Evolutionary conservation across 2,797 vertebrate species (phyloP).

Genomic region (Ciconia nigra): DNA sequence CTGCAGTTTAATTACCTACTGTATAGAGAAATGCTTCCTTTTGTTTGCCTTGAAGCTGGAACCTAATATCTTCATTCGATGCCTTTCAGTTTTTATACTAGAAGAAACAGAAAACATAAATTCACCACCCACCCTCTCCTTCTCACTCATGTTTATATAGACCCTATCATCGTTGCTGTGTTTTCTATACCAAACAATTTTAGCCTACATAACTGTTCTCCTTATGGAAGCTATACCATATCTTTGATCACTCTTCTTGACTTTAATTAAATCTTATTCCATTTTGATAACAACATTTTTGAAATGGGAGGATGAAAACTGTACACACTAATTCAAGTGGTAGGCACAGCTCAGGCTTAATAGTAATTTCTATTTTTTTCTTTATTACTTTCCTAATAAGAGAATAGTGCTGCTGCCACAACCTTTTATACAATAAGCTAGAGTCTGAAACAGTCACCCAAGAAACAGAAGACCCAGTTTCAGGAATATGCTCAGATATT

Average conservation of each 20-base stretch:
- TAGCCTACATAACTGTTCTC: neutral
- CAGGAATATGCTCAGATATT: neutral
- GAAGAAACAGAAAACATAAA: neutral
- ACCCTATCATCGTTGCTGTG: neutral
- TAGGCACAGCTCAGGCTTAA: neutral
- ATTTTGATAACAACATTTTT: neutral
- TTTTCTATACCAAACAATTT: neutral
- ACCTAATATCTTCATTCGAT: neutral
- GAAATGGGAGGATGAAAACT: neutral
- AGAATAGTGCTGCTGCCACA: neutral
- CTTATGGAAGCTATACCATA: neutral
- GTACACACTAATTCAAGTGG: neutral
- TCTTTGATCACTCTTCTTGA: neutral
- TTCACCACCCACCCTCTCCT: neutral
- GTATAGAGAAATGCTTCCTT: neutral
- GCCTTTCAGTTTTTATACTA: neutral
- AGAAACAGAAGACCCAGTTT: neutral
- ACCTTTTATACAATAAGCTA: neutral
- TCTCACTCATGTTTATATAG: neutral
- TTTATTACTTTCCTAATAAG: neutral
- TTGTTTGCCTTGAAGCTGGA: neutral
- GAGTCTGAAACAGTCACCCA: neutral
- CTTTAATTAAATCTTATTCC: neutral
- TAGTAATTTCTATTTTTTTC: neutral
- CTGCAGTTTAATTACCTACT: neutral